Percentiles rank a stretch among this genome's conserved stretches.
Conservation (phyloP, 1,140 invertebrate species). For the Lepidurus couesii region DNA sequence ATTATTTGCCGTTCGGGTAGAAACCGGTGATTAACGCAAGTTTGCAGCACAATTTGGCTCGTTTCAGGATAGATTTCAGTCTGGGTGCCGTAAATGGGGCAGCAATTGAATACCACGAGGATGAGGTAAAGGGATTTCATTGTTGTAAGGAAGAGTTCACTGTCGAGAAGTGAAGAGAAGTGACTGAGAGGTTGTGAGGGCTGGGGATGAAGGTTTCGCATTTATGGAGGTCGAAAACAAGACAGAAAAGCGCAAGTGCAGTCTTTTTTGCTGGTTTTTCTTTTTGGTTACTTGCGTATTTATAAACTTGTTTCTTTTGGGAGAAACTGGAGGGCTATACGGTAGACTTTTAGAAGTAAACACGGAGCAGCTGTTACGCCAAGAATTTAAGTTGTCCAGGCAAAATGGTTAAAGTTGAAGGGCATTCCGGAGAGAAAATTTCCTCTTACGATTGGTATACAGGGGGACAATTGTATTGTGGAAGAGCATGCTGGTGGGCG, state of each 20-base stretch:
- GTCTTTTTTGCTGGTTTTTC: not conserved
- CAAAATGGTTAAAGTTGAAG: no score
- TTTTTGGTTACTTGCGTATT: not conserved
- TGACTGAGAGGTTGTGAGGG: not conserved
- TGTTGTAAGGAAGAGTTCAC: not conserved
- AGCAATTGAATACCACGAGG: not conserved
- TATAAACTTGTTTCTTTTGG: not conserved
- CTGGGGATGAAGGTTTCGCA: not conserved
- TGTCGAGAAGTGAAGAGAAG: not conserved
- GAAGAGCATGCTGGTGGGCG: no score
- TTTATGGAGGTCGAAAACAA: not conserved
- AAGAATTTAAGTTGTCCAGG: no score
- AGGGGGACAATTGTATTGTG: no score
- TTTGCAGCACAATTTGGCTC: not conserved
- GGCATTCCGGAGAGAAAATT: no score
- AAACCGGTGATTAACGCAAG: slow-evolving; percentile 1
- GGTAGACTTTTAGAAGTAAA: no score
- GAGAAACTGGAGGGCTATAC: no score
- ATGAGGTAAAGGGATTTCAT: not conserved
- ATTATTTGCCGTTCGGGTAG: not conserved
- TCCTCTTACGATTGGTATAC: no score
- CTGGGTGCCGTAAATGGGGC: not conserved
- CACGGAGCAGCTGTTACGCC: no score
- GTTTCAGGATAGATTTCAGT: not conserved
- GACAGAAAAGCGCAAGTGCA: not conserved